Conservation (phyloP, 2,888 invertebrate species). For the Petrophora chlorosata region DNA sequence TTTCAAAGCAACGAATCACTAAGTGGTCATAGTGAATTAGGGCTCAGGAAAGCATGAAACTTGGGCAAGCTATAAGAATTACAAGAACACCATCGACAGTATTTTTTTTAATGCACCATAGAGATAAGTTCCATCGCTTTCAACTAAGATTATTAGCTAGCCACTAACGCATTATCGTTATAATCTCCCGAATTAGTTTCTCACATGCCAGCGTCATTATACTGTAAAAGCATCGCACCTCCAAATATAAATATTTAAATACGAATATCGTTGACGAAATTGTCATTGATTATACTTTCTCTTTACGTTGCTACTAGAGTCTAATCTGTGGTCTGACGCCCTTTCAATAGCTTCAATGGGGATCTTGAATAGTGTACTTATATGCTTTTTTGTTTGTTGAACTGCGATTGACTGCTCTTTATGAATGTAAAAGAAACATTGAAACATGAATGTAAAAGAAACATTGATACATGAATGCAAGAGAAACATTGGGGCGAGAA, state of each 20-base stretch:
- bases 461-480: slow-evolving; percentile 4
- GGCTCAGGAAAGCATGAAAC: no score
- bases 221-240: slow-evolving; percentile 39
- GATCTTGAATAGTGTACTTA: slow-evolving; percentile 45
- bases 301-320: slow-evolving; percentile 22
- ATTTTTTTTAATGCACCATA: no score
- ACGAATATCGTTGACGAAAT: slow-evolving; percentile 46
- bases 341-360: slow-evolving; percentile 50
- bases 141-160: slow-evolving; percentile 23
- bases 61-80: neutral
- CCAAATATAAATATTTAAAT: slow-evolving; percentile 52
- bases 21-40: no score
- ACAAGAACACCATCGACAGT: no score
- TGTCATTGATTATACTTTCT: slow-evolving; percentile 60
- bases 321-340: slow-evolving; percentile 38
- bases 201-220: slow-evolving; percentile 32
- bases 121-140: slow-evolving; percentile 1
- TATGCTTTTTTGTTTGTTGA: slow-evolving; percentile 36
- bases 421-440: slow-evolving; percentile 18
- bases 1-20: no score
- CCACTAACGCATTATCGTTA: slow-evolving; percentile 28
- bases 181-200: slow-evolving; percentile 31
- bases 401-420: slow-evolving; percentile 24
- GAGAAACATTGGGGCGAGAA: slow-evolving; percentile 14
- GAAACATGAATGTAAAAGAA: slow-evolving; percentile 12